Evolutionary conservation across 2,797 vertebrate species (phyloP), one percentile per base, ranked within the genome.

Genomic region (Cyprinella venusta): DNA sequence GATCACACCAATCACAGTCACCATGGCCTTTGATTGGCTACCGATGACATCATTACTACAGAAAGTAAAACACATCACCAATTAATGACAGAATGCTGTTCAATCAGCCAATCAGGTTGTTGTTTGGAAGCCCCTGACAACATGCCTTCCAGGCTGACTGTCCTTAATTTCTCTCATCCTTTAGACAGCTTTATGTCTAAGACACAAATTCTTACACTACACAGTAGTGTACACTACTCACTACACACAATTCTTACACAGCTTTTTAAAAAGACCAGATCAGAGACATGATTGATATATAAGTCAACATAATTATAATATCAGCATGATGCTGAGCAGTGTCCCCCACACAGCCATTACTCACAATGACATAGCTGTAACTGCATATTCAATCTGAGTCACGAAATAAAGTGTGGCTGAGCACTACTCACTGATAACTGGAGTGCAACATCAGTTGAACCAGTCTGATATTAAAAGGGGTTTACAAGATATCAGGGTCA

Each of bases 41-140:
- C 19, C 45, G 79, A 84, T 89, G 88, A 89, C 86, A 87, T 89
- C 88, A 89, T 89, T 85, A 89, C 86, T 86, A 89, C 84, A 84
- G 69, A 65, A 85, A 80, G 81, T 26, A 38, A 68, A 72, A 85
- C 79, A 86, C 86, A 81, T 79, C 59, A 77, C 75, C 83, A 81
- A 86, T 88, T 86, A 86, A 88, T 84, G 76, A 77, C 76, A 56
- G 24, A 67, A 42, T 70, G 45, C 85, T 81, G n/a, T 71, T 65
- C 86, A 84, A 71, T 79, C 70, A 83, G 71, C 81, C 83, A 85
- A 83, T 86, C 78, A 80, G 83, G 38, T 75, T 82, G 68, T 79
- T 79, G 54, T 61, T 74, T 79, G 63, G 54, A 54, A 80, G 79
- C 42, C 68, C 81, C 77, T 77, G 85, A 87, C 72, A 84, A 85